Conservation (phyloP, 2,113 vertebrate species). For the Corythornis madagascariensis region DNA sequence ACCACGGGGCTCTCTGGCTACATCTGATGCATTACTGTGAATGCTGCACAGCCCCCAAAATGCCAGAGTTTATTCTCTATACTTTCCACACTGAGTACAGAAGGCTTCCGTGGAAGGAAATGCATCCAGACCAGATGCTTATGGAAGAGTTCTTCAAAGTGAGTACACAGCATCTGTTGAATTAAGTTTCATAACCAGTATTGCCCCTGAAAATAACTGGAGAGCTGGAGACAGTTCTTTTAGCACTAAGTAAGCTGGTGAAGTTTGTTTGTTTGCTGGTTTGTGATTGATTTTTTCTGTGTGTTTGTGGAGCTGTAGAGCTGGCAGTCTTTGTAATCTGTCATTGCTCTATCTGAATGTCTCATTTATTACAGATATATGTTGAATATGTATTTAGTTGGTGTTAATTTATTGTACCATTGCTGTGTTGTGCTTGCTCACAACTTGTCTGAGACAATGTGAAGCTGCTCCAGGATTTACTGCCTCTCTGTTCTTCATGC, state of each 20-base stretch:
- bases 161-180: not conserved
- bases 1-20: constrained; percentile 86
- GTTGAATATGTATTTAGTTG: not conserved
- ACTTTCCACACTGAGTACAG: constrained; percentile 86
- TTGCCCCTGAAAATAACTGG: not conserved
- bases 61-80: constrained; percentile 94
- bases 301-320: not conserved
- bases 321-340: not conserved
- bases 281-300: not conserved
- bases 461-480: not conserved
- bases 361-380: not conserved
- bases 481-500: not conserved
- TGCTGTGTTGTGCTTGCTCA: not conserved
- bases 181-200: not conserved
- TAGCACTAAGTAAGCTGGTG: not conserved
- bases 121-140: constrained; percentile 89
- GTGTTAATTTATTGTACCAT: not conserved
- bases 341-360: not conserved
- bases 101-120: constrained; percentile 87
- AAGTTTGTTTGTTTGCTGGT: not conserved
- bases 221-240: not conserved
- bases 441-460: not conserved
- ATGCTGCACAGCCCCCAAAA: constrained; percentile 88
- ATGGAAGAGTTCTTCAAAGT: constrained; percentile 98
- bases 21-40: constrained; percentile 92